phyloP scores from a whole-genome alignment of 2,113 vertebrate genomes.

The Sorex araneus region DNA sequence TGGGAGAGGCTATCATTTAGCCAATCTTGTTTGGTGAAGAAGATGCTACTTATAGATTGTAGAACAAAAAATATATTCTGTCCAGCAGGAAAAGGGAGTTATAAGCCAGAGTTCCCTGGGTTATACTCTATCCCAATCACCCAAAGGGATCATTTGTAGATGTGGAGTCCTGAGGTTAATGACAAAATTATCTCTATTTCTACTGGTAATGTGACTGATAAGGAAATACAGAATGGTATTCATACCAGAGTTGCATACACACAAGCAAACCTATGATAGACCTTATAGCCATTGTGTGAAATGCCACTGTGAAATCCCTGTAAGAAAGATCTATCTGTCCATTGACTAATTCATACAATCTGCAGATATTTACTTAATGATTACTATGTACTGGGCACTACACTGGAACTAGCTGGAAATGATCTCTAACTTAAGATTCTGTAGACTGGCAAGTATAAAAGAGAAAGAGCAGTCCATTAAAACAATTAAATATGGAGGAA shows the following conservation, averaged over 20 bases:
- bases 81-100: background rate
- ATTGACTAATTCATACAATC: background rate
- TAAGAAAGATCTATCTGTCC: background rate
- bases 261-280: background rate
- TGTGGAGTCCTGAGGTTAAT: background rate
- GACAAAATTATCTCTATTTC: slow-evolving; percentile 40
- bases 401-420: background rate
- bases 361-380: background rate
- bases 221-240: slow-evolving; percentile 41
- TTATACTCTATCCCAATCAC: background rate
- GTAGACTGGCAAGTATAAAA: background rate
- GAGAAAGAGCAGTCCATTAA: background rate
- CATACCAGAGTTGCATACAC: background rate
- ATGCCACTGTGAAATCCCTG: background rate
- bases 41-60: background rate
- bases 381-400: background rate
- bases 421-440: background rate
- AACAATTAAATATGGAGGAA: background rate
- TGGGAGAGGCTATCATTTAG: background rate
- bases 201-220: background rate
- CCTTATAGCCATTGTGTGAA: background rate
- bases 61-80: background rate
- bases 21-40: slow-evolving; percentile 8
- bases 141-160: background rate
- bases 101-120: slow-evolving; percentile 11